Base-by-base conservation (phyloP, 2,797 vertebrate species). In the Loris lydekkerianus region DNA sequence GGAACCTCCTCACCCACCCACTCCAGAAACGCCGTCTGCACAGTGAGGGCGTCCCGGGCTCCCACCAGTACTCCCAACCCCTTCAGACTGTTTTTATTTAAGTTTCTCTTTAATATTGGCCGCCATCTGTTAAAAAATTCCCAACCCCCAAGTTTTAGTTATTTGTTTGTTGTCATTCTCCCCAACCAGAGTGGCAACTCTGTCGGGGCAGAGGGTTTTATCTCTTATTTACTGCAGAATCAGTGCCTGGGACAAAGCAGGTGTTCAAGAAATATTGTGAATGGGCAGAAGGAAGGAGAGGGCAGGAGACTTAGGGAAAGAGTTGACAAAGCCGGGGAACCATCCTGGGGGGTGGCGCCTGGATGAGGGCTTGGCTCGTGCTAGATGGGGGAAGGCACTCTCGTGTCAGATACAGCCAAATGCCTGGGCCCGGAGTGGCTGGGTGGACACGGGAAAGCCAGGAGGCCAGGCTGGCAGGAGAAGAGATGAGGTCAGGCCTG, bases 401-500 rank as follows among this genome's bases (percentile, higher is more conserved):
- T 3, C 29, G 58, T 73, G 70, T 53, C 43, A 21, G 72, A 40
- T 15, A 9, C 77, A 56, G 15, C 53, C 46, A 37, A 13, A 34
- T 0, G 0, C 75, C 46, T n/a, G 63, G 81, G 25, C 61, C 49
- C 34, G 65, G 25, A 25, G 0, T 15, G 29, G 7, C 21, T 23
- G 4, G 29, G 58, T 1, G 20, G 49, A 31, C 18, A 3, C 0
- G 0, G 65, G 23, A 21, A 77, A 46, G 21, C 4, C 1, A n/a
- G 58, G 65, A 31, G 46, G 34, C 40, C 63, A 14, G 65, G 46
- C 53, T 6, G 21, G 46, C 31, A 13, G 10, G 56, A 49, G 29
- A 43, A 46, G 27, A 69, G 77, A 25, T 2, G 27, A 15, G 31
- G 60, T 27, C 27, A 0, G 70, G 34, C 31, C 3, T 1, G 17